phyloP scores from a whole-genome alignment of 2,797 vertebrate species.

The Cheirogaleus major region DNA sequence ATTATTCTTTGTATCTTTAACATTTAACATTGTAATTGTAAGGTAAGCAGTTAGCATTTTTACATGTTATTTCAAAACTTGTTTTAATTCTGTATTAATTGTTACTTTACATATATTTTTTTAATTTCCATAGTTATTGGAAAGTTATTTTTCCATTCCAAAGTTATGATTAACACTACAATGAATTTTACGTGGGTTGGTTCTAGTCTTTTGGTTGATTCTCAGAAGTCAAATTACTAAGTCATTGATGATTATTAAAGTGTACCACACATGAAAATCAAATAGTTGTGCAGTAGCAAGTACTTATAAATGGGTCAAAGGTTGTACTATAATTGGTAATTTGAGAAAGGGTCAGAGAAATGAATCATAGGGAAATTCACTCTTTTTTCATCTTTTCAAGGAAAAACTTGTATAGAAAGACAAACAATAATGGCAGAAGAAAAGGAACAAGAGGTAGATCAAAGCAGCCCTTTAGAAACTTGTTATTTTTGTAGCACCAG shows the following conservation, averaged over 20 bases:
- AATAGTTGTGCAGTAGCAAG: neutral
- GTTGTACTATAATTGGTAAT: neutral
- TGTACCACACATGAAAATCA: neutral
- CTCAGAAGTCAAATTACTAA: neutral
- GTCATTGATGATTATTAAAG: neutral
- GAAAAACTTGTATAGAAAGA: neutral
- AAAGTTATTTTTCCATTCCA: neutral
- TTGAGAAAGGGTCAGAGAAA: slow-evolving; percentile 3
- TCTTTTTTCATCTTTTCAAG: neutral
- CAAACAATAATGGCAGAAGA: neutral
- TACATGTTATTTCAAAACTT: neutral
- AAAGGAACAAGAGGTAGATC: neutral
- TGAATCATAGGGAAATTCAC: slow-evolving; percentile 11
- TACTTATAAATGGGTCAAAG: neutral
- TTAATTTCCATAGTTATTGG: neutral
- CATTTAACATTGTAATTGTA: neutral
- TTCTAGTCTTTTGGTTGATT: slow-evolving; percentile 15
- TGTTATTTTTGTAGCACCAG: neutral
- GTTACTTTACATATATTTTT: neutral
- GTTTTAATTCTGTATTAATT: neutral
- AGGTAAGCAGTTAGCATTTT: neutral
- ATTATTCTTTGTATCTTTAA: neutral
- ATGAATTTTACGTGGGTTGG: neutral
- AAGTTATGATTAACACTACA: neutral
- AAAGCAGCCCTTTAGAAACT: neutral